A percentile compares a stretch with the other conserved stretches of the same genome.
These are phyloP conservation scores for Cryptops parisi DNA, from an alignment of 2,888 invertebrate species.

Conservation along the genomic window DNA sequence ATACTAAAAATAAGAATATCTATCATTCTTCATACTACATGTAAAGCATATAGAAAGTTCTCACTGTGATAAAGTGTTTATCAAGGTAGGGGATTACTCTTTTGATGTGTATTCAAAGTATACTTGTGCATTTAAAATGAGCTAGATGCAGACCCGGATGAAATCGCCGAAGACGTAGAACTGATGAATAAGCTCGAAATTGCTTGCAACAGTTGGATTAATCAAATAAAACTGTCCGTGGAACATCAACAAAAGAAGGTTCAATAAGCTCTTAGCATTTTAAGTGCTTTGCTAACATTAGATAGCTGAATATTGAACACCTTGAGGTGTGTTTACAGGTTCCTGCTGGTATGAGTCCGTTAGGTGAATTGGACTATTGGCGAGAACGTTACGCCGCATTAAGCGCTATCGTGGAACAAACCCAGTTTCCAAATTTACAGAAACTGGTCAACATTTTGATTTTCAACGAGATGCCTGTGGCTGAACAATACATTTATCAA, in stretches of 20 bases:
- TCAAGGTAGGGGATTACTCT: too few relatives aligned
- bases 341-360: conserved; percentile 56
- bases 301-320: too few relatives aligned
- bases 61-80: too few relatives aligned
- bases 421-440: conserved; percentile 53
- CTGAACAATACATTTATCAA: conserved; percentile 45
- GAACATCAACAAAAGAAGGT: conserved; percentile 11
- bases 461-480: conserved; percentile 39
- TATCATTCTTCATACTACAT: too few relatives aligned
- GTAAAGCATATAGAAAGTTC: too few relatives aligned
- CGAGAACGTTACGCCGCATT: conserved; percentile 60
- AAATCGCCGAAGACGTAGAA: conserved; percentile 37
- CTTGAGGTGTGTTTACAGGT: conserved; percentile 34
- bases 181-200: conserved; percentile 44
- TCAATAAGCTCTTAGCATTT: not conserved
- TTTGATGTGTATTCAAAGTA: too few relatives aligned
- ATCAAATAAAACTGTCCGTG: conserved; percentile 5
- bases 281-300: too few relatives aligned
- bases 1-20: not conserved
- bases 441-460: conserved; percentile 46
- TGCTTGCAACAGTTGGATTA: conserved; percentile 43
- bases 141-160: conserved; percentile 29
- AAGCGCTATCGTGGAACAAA: conserved; percentile 62
- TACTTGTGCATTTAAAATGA: too few relatives aligned
- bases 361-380: conserved; percentile 78